Percentiles rank a stretch among this genome's conserved stretches.
These are phyloP conservation scores for Furcifer pardalis DNA, from an alignment of 2,797 vertebrate species.

Conservation along the genomic window DNA sequence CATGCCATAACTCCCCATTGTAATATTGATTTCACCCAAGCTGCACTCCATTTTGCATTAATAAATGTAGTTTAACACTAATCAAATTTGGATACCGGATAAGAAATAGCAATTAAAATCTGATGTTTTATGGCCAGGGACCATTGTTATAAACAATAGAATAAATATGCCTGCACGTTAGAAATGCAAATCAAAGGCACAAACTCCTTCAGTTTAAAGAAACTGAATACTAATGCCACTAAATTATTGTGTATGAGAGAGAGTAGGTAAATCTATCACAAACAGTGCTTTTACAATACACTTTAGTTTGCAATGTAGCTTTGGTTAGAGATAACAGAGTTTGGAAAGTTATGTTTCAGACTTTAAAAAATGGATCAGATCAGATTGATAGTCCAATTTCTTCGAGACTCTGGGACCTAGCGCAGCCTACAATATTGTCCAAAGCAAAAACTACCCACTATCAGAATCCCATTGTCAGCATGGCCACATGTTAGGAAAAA, in stretches of 20 bases:
- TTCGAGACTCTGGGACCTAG: too few relatives aligned
- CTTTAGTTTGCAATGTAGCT: background rate
- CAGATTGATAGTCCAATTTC: too few relatives aligned
- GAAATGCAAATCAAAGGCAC: background rate
- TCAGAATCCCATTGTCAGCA: background rate
- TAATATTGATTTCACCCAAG: constrained; percentile 53
- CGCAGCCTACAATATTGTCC: too few relatives aligned
- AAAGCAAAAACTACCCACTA: too few relatives aligned
- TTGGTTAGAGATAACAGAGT: background rate
- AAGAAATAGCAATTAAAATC: background rate
- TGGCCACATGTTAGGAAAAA: too few relatives aligned
- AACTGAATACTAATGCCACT: background rate
- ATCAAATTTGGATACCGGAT: background rate
- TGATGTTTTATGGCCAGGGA: fast-evolving
- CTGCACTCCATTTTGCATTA: background rate
- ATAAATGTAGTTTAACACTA: constrained; percentile 39
- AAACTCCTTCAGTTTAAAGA: background rate
- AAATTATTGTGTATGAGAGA: background rate
- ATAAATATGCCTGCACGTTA: background rate
- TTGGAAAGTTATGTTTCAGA: background rate
- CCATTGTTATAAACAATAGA: background rate
- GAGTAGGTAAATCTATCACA: background rate
- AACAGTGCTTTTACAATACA: background rate
- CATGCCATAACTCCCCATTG: constrained; percentile 60
- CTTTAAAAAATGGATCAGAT: too few relatives aligned